Evolutionary conservation across 1,140 invertebrate genomes (phyloP), one percentile per base, ranked within the genome.

Genomic region (Leptopilina boulardi): DNA sequence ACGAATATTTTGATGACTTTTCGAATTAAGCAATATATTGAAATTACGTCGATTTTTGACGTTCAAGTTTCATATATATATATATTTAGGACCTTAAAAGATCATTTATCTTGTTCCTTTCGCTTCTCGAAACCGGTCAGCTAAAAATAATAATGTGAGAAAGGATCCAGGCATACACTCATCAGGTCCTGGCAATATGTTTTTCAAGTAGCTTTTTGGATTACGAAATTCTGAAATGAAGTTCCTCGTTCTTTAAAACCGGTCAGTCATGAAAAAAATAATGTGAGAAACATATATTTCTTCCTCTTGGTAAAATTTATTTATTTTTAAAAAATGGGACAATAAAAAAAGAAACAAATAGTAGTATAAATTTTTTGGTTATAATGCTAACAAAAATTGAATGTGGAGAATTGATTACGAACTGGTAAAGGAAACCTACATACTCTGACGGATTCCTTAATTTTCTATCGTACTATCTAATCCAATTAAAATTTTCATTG

Each of bases 141-240:
- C 47, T 51, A 51, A 51, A 51, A 51, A 51, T 51, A 51, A 51
- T 51, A 51, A 51, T 51, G 47, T 51, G 47, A 51, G 47, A 51
- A 51, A 51, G 47, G 47, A 51, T 51, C 47, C 47, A 51, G 47
- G 10, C n/a, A n/a, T 6, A 38, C 9, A 38, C 47, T 51, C 47
- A 51, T 18, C 42, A 47, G 42, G 42, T 47, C 47, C 47, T 51
- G 47, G n/a, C 47, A 18, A 51, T 38, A 38, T 51, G 47, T 51
- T 51, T 51, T 51, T 51, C 47, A 51, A 51, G 47, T 51, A 51
- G 47, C 47, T 51, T 51, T n/a, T 51, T 51, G 47, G 47, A 51
- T 51, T 51, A 51, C 47, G 47, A 51, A 51, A 51, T 51, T 51
- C 47, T 51, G 47, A 51, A 51, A 51, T 51, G 15, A 51, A 51